These are phyloP conservation scores for Melanogrammus aeglefinus DNA, from an alignment of 2,797 vertebrate genomes.

Conservation along the genomic window DNA sequence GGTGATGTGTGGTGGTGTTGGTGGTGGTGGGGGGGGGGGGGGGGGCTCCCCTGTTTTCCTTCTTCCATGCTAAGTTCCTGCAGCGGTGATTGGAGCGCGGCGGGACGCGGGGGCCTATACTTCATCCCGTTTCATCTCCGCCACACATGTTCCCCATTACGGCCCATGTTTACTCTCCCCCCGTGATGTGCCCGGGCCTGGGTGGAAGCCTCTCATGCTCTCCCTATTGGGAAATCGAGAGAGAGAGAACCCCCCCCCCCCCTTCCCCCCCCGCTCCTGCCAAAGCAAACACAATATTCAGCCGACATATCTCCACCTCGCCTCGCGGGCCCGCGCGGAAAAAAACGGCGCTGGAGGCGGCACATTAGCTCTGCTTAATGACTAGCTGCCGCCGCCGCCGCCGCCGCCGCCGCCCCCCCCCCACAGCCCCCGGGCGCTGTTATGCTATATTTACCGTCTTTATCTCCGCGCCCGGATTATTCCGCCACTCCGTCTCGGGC, in stretches of 20 bases:
- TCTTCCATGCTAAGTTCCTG: slow-evolving; percentile 57
- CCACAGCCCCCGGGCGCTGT: slow-evolving; percentile 31
- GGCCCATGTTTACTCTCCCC: slow-evolving; percentile 73
- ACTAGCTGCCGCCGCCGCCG: slow-evolving; percentile 21
- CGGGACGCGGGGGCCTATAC: slow-evolving; percentile 63
- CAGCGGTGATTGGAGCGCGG: slow-evolving; percentile 59
- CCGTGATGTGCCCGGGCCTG: slow-evolving; percentile 61
- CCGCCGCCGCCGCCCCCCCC: too few species aligned
- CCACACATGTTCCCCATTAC: slow-evolving; percentile 73
- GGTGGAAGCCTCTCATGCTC: slow-evolving; percentile 72
- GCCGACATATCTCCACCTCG: slow-evolving; percentile 36
- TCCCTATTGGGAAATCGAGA: slow-evolving; percentile 65
- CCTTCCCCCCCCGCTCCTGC: slow-evolving; percentile 29
- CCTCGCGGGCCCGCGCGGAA: slow-evolving; percentile 52
- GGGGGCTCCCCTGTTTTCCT: slow-evolving; percentile 49
- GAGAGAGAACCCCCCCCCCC: slow-evolving; percentile 31
- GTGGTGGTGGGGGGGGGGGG: slow-evolving; percentile 10
- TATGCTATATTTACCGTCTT: slow-evolving; percentile 33
- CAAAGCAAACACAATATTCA: slow-evolving; percentile 70
- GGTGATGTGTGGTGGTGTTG: too few species aligned
- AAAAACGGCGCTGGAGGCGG: slow-evolving; percentile 27
- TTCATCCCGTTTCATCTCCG: slow-evolving; percentile 73
- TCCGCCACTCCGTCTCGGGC: slow-evolving; percentile 28
- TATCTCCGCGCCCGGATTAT: slow-evolving; percentile 45
- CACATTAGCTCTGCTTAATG: slow-evolving; percentile 46